Percentiles rank a stretch among this genome's conserved stretches.
Evolutionary conservation across 2,797 vertebrate genomes (phyloP).

Genomic region (Oreochromis mossambicus): DNA sequence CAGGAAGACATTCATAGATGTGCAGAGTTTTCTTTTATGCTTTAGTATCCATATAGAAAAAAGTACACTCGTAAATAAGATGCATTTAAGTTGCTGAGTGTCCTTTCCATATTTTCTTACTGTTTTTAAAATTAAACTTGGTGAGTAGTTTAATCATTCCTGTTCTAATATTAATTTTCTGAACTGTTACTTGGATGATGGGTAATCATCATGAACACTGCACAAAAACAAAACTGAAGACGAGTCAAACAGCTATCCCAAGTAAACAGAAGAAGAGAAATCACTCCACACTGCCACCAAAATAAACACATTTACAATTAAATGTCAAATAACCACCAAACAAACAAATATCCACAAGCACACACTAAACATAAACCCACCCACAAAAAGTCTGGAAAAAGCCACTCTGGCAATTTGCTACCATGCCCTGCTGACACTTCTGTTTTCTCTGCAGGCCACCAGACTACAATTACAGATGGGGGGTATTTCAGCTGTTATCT

Average conservation of each 20-base stretch:
- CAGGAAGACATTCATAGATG: neutral
- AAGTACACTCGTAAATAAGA: neutral
- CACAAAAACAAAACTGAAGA: neutral
- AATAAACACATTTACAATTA: neutral
- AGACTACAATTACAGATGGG: conserved; percentile 7
- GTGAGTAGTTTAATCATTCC: neutral
- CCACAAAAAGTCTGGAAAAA: neutral
- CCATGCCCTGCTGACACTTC: conserved; percentile 15
- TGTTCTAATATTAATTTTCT: neutral
- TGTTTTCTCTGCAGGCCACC: conserved; percentile 7
- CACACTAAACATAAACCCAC: neutral
- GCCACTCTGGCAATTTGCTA: conserved; percentile 9
- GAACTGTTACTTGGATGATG: fast-evolving
- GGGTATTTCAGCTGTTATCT: conserved; percentile 35
- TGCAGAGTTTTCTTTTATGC: neutral
- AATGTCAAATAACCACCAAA: neutral
- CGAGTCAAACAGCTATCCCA: neutral
- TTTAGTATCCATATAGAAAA: neutral
- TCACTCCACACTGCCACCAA: neutral
- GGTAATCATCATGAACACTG: neutral
- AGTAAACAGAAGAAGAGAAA: neutral
- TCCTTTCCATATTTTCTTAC: fast-evolving
- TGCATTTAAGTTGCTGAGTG: neutral
- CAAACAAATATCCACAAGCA: neutral
- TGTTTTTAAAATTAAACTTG: neutral